Evolutionary conservation across 2,888 invertebrate genomes (phyloP).

Genomic region (Coleophora deauratella): DNA sequence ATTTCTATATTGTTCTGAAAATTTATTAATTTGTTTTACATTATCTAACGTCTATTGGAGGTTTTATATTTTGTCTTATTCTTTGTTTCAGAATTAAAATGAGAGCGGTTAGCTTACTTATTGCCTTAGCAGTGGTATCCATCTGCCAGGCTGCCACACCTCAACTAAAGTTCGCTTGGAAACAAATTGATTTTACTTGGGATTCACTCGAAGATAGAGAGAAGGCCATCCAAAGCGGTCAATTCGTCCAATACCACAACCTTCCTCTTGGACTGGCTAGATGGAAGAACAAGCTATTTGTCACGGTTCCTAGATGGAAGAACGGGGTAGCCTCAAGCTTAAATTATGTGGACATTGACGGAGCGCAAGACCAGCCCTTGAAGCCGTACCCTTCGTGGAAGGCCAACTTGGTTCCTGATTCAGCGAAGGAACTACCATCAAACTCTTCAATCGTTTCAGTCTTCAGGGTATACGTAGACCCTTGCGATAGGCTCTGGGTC

Average conservation of each 20-base stretch:
- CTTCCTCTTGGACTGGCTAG: slow-evolving; percentile 80
- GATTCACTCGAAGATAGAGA: slow-evolving; percentile 74
- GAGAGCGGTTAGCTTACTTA: slow-evolving; percentile 36
- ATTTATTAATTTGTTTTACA: too few relatives aligned
- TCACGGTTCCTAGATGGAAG: slow-evolving; percentile 82
- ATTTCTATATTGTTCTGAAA: too few relatives aligned
- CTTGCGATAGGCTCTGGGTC: slow-evolving; percentile 87
- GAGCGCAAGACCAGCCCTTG: slow-evolving; percentile 79
- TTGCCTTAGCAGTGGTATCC: slow-evolving; percentile 37
- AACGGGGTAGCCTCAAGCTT: slow-evolving; percentile 81
- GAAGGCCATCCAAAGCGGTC: slow-evolving; percentile 74
- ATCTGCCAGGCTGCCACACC: slow-evolving; percentile 62
- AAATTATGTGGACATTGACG: slow-evolving; percentile 77
- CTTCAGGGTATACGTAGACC: slow-evolving; percentile 82
- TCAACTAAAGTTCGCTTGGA: slow-evolving; percentile 80
- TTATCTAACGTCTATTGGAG: too few relatives aligned
- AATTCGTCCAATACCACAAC: slow-evolving; percentile 78
- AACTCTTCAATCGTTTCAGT: slow-evolving; percentile 80
- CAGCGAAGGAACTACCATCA: slow-evolving; percentile 55
- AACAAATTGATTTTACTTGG: slow-evolving; percentile 79
- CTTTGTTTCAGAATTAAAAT: slow-evolving; percentile 34
- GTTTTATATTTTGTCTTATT: slow-evolving; percentile 1
- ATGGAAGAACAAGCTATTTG: slow-evolving; percentile 81
- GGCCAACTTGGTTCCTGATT: slow-evolving; percentile 82
- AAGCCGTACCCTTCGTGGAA: slow-evolving; percentile 85